phyloP scores from a whole-genome alignment of 2,797 vertebrate species.

The Perodicticus potto region DNA sequence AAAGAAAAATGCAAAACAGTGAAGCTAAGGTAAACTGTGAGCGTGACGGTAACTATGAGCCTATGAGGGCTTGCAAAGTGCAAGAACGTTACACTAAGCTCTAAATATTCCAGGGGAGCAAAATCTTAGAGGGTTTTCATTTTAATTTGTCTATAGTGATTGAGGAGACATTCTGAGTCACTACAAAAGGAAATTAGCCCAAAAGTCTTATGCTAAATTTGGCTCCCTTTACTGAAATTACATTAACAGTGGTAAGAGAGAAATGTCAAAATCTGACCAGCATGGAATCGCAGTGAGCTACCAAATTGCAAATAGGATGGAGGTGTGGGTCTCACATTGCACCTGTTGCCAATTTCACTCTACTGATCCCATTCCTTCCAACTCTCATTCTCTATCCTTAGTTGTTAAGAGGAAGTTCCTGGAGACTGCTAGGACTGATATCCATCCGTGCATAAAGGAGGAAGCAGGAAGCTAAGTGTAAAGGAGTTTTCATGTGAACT shows the following conservation, averaged over 20 bases:
- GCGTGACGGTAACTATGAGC: conserved; percentile 25
- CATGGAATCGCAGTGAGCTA: not conserved
- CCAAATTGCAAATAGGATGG: not conserved
- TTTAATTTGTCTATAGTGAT: conserved; percentile 14
- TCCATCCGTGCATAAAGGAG: not conserved
- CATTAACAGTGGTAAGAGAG: not conserved
- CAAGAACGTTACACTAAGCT: not conserved
- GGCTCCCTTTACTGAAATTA: conserved; percentile 20
- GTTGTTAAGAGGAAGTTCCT: not conserved
- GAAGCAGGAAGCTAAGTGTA: not conserved
- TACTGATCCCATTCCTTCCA: conserved; percentile 45
- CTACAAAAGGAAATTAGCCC: conserved; percentile 70
- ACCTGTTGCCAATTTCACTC: not conserved
- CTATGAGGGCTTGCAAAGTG: not conserved
- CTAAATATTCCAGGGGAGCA: conserved; percentile 1
- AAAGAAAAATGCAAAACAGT: conserved; percentile 52
- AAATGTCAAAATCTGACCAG: conserved; percentile 54
- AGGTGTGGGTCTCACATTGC: not conserved
- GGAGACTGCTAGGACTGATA: not conserved
- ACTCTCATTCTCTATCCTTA: conserved; percentile 10
- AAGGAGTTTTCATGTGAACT: not conserved
- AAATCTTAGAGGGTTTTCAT: conserved; percentile 32
- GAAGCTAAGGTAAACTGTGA: conserved; percentile 29
- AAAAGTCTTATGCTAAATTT: conserved; percentile 13
- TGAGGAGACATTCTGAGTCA: conserved; percentile 64